phyloP scores from a whole-genome alignment of 2,888 invertebrate genomes.

The Pollenia labialis region DNA sequence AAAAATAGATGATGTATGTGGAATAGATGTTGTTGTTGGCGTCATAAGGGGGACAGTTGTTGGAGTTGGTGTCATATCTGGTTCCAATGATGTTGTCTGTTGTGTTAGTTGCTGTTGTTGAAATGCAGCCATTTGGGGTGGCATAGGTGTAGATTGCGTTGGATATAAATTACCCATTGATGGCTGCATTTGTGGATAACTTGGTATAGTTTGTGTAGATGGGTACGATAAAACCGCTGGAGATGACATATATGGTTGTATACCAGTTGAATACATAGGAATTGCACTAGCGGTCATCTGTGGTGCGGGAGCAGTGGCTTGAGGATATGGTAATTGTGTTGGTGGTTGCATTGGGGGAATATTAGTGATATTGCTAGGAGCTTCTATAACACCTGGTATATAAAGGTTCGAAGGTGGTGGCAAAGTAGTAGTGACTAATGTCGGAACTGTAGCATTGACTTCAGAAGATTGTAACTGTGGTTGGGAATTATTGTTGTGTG shows the following conservation, averaged over 20 bases:
- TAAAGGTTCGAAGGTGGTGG: slow-evolving; percentile 76
- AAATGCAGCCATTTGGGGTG: slow-evolving; percentile 78
- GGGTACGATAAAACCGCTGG: slow-evolving; percentile 80
- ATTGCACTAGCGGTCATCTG: slow-evolving; percentile 70
- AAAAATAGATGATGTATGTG: slow-evolving; percentile 48
- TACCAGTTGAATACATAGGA: slow-evolving; percentile 80
- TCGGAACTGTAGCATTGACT: slow-evolving; percentile 14
- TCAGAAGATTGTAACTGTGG: slow-evolving; percentile 23
- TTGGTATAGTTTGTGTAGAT: slow-evolving; percentile 81
- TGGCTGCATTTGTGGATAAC: slow-evolving; percentile 83
- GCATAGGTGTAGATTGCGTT: slow-evolving; percentile 79
- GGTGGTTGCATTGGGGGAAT: slow-evolving; percentile 7
- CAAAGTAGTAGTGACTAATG: slow-evolving; percentile 58
- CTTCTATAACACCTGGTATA: slow-evolving; percentile 79
- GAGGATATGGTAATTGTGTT: slow-evolving; percentile 79
- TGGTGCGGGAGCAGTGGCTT: slow-evolving; percentile 75
- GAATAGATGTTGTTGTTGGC: slow-evolving; percentile 34
- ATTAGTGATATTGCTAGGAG: slow-evolving; percentile 16
- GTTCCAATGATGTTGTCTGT: slow-evolving; percentile 36
- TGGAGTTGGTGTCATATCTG: slow-evolving; percentile 54
- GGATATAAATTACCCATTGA: slow-evolving; percentile 80
- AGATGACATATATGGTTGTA: slow-evolving; percentile 80
- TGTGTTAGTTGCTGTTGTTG: slow-evolving; percentile 69
- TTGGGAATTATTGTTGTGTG: slow-evolving; percentile 11
- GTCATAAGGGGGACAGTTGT: slow-evolving; percentile 34